Evolutionary conservation across 2,797 vertebrate genomes (phyloP).

Genomic region (Argyrosomus regius): DNA sequence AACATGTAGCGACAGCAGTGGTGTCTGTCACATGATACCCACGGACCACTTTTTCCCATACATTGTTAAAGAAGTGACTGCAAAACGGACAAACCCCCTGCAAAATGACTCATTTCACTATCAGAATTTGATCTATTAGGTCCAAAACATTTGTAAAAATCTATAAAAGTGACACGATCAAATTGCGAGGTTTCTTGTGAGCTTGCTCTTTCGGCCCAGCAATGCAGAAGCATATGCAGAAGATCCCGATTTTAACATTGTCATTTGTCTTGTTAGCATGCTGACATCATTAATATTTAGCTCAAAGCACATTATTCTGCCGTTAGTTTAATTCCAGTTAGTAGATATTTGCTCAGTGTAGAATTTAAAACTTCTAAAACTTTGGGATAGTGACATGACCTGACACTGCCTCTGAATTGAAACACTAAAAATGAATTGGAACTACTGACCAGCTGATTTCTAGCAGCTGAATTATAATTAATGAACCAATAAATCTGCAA

Average conservation of each 20-base stretch:
- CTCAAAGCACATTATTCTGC: background rate
- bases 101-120: too few species aligned
- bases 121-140: too few species aligned
- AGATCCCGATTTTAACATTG: background rate
- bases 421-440: background rate
- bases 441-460: slow-evolving; percentile 13
- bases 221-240: too few species aligned
- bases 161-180: too few species aligned
- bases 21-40: too few species aligned
- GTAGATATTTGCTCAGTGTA: background rate
- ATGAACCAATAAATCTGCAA: slow-evolving; percentile 10
- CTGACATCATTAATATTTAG: background rate
- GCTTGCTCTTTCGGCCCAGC: too few species aligned
- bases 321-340: background rate
- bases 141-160: too few species aligned
- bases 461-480: slow-evolving; percentile 7
- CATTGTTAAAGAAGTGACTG: too few species aligned
- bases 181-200: too few species aligned
- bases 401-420: background rate
- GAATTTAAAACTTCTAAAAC: background rate
- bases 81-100: too few species aligned
- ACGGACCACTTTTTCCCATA: too few species aligned
- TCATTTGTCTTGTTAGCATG: background rate
- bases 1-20: too few species aligned
- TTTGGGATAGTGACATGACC: background rate